Percentiles rank a stretch among this genome's conserved stretches.
Evolutionary conservation across 1,140 invertebrate genomes (phyloP).

Genomic region (Rhyacophila brunnea): DNA sequence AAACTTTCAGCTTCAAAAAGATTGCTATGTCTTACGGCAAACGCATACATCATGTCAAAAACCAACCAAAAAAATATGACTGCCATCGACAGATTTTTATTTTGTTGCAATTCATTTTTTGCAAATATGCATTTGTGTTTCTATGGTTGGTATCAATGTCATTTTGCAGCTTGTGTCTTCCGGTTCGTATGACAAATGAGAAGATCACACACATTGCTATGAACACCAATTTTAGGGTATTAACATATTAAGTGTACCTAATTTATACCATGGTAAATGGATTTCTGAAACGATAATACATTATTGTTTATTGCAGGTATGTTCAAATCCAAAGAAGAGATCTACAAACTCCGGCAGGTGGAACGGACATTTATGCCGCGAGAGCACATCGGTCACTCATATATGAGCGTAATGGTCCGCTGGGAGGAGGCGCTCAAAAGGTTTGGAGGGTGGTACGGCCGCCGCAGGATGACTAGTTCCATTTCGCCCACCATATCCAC

Average conservation of each 20-base stretch:
- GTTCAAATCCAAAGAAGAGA: constrained; percentile 69
- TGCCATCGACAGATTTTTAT: too few relatives aligned
- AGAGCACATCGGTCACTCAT: constrained; percentile 44
- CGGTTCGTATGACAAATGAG: not conserved
- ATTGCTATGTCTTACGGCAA: too few relatives aligned
- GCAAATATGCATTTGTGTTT: not conserved
- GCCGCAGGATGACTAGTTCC: constrained; percentile 1
- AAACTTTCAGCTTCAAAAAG: too few relatives aligned
- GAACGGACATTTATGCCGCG: constrained; percentile 64
- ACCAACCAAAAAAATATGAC: too few relatives aligned
- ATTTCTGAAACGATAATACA: constrained; percentile 3
- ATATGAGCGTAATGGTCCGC: constrained; percentile 50
- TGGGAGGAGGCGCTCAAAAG: constrained; percentile 70
- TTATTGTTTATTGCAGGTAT: constrained; percentile 59
- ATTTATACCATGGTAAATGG: not conserved
- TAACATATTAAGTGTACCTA: constrained; percentile 1
- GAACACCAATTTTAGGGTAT: too few relatives aligned
- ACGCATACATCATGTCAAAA: too few relatives aligned
- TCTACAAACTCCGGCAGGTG: constrained; percentile 58
- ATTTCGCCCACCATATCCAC: too few relatives aligned
- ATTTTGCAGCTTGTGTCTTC: not conserved
- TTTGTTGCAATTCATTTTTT: not conserved
- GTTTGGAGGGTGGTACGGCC: constrained; percentile 66
- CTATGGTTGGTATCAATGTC: not conserved
- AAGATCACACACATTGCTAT: too few relatives aligned